Percentiles rank a stretch among this genome's conserved stretches.
Evolutionary conservation across 2,797 vertebrate genomes (phyloP).

Genomic region (Myiothlypis coronata): DNA sequence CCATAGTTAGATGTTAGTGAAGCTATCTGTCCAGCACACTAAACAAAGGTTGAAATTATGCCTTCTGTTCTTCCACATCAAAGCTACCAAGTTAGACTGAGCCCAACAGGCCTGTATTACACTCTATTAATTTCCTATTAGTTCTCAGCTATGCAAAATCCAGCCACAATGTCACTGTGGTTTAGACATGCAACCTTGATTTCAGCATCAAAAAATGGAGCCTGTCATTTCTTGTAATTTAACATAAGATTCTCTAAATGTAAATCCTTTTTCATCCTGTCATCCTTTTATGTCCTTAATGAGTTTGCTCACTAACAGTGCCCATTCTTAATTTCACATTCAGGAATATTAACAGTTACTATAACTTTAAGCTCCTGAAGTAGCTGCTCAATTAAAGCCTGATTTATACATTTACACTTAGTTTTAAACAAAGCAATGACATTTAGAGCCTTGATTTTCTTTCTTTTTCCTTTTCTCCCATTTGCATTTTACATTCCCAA

Average conservation of each 20-base stretch:
- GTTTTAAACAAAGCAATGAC: constrained; percentile 46
- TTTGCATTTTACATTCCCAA: not conserved
- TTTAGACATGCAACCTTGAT: constrained; percentile 73
- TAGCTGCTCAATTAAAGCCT: constrained; percentile 66
- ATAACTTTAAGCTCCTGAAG: constrained; percentile 63
- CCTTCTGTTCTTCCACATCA: constrained; percentile 74
- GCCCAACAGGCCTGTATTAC: constrained; percentile 71
- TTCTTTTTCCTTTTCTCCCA: not conserved
- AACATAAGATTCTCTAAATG: constrained; percentile 74
- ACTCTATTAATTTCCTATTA: constrained; percentile 80
- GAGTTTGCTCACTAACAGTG: constrained; percentile 73
- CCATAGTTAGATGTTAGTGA: constrained; percentile 70
- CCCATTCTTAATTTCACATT: constrained; percentile 75
- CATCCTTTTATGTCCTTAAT: constrained; percentile 77
- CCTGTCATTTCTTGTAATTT: constrained; percentile 78
- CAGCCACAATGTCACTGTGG: constrained; percentile 56
- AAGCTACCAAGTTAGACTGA: constrained; percentile 58
- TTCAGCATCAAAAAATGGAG: constrained; percentile 72
- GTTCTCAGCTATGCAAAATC: constrained; percentile 68
- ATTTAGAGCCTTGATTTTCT: not conserved
- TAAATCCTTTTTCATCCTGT: constrained; percentile 78
- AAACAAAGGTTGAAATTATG: constrained; percentile 79
- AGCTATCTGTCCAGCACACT: constrained; percentile 72
- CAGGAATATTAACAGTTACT: constrained; percentile 73
- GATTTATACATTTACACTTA: constrained; percentile 70